Evolutionary conservation across 1,140 invertebrate species (phyloP).

Genomic region (Trichonephila clavata): DNA sequence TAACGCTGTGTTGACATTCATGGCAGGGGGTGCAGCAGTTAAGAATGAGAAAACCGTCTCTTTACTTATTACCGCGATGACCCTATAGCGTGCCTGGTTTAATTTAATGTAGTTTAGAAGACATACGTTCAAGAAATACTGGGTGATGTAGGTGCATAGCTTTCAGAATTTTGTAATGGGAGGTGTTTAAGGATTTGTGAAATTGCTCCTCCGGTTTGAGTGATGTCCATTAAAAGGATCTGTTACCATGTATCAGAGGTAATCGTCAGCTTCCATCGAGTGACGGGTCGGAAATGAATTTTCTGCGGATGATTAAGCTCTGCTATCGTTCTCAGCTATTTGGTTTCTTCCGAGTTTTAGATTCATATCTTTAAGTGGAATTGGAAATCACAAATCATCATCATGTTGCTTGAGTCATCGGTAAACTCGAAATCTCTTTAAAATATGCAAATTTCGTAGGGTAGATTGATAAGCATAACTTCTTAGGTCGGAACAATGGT

Average conservation of each 20-base stretch:
- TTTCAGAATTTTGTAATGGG: background rate
- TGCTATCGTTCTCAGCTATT: background rate
- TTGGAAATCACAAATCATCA: too few relatives aligned
- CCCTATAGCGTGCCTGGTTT: conserved; percentile 53
- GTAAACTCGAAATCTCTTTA: too few relatives aligned
- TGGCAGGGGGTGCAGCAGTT: conserved; percentile 22
- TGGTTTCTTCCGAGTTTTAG: background rate
- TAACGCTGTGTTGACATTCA: conserved; percentile 61
- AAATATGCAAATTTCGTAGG: too few relatives aligned
- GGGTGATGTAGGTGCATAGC: background rate
- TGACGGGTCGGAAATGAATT: background rate
- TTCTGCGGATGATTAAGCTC: background rate
- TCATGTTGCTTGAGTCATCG: too few relatives aligned
- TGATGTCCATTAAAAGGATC: background rate
- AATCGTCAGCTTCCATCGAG: background rate
- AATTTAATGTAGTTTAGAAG: conserved; percentile 53
- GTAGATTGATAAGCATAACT: too few relatives aligned
- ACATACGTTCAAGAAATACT: background rate
- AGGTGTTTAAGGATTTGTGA: conserved; percentile 53
- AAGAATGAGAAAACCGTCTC: background rate
- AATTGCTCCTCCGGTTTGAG: conserved; percentile 21
- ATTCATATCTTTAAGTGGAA: too few relatives aligned
- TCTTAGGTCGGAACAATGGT: too few relatives aligned
- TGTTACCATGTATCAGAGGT: background rate
- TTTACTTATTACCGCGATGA: conserved; percentile 62